Base-by-base conservation (phyloP, 2,888 invertebrate genomes). In the Nephrotoma flavescens region DNA sequence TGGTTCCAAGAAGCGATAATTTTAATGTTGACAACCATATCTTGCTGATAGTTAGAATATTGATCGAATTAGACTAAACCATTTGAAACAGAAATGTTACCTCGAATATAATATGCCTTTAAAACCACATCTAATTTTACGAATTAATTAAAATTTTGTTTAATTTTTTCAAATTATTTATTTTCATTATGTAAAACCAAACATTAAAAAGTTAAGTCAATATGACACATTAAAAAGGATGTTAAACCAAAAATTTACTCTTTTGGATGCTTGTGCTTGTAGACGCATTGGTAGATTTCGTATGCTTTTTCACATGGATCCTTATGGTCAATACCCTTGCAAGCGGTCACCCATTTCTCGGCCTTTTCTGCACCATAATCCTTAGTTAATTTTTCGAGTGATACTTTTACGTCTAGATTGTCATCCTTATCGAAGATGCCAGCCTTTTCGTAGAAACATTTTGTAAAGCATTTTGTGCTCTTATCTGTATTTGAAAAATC, bases 391-490 rank as follows among this genome's bases (percentile, higher is more conserved):
- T 87, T 88, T 42, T 84, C 86, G 31, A 88, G 42, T 0, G 87
- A 86, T 11, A 57, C 86, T 15, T 88, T 89, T 5, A 89, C 86
- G 42, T 90, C 89, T 9, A 91, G 31, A 86, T 89, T 88, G 2
- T 90, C 90, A 86, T 90, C 88, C 83, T 87, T 88, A 71, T 71
- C 71, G 0, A 90, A 0, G n/a, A 90, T 88, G 11, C 90, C 90
- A 2, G 71, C 2, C 87, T 90, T 89, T 87, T 91, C 90, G 85
- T 91, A 88, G 89, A 91, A 90, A 41, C 91, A 91, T 47, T 90
- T 89, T 44, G 89, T 87, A 52, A 91, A 90, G 87, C 91, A 91
- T 87, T 91, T 90, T 4, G 88, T 41, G 86, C 89, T 89, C 0
- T 87, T 87, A 86, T 89, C 89, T 4, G 44, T 86, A 44, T 89